Evolutionary conservation across 2,797 vertebrate genomes (phyloP), one percentile per base, ranked within the genome.

Genomic region (Scarus forsteni): DNA sequence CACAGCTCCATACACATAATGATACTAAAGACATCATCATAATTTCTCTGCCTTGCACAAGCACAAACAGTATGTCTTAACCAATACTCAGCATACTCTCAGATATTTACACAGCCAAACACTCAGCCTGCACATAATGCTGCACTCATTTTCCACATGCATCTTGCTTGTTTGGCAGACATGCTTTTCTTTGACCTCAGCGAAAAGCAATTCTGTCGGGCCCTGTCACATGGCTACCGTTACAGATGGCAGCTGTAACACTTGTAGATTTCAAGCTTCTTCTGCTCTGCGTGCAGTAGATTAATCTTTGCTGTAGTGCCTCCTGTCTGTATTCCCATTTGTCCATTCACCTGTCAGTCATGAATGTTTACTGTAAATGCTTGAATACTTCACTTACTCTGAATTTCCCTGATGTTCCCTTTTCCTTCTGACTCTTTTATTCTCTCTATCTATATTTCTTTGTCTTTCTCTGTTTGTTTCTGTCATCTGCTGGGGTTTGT

Each of bases 131-230:
- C 69, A 80, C 78, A 81, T 65, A 64, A 48, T 27, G 70, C 74
- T 68, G 7, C 70, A 67, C 68, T 75, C 83, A 88, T 85, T 80
- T 51, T 70, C 53, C 65, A 60, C 81, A 61, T 78, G 69, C 72
- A 49, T 86, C 70, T 54, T 69, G 85, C 91, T 90, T 91, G 90
- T 92, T 92, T 88, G 85, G 66, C 75, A 34, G 18, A 55, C 49
- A 54, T 85, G 91, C 90, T 93, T 92, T 92, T 88, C 85, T 75
- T 75, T 66, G 65, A 65, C 51, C 76, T 76, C 61, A 73, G 66
- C 53, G 85, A 86, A 92, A 93, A 93, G 89, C 87, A 83, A 56
- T 85, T 82, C 85, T 89, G 88, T 91, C 86, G 91, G 91, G 92
- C 88, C 14, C 49, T 74, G 76, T 81, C 73, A 80, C 77, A 35